Evolutionary conservation across 1,140 invertebrate genomes (phyloP), one percentile per base, ranked within the genome.

Genomic region (Procambarus virginalis): DNA sequence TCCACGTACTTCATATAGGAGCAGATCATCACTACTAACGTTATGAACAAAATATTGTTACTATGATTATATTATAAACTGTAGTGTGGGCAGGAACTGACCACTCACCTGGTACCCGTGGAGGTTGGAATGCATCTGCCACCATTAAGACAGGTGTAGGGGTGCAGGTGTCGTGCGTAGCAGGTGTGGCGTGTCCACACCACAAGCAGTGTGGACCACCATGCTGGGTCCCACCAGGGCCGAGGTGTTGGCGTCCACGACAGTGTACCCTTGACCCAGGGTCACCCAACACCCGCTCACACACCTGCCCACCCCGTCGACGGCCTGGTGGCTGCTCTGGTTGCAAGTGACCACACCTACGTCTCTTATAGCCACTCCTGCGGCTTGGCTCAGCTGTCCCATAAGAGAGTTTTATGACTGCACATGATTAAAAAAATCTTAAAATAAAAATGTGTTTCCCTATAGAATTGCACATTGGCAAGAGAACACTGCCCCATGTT

Each of bases 201-300:
- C 64, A 58, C 86, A 88, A 12, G 55, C 48, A 10, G 45, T 81
- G 46, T 17, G 58, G 48, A 88, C 78, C 64, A 34, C 64, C n/a
- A 88, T n/a, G 6, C 64, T 12, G n/a, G 86, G 86, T 0, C 86
- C 86, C 64, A 88, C 86, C 2, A 88, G 55, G 58, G 86, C 86
- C 48, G 86, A 88, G n/a, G 86, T 88, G 64, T 88, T 81, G n/a
- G 78, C 86, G n/a, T 88, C 86, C 76, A 88, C 86, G 6, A 88
- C 68, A 34, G 17, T 75, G 64, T 73, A 88, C 2, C 48, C 64
- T 20, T 58, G 49, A 10, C 46, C 58, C 60, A 73, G 45, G 22
- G 51, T 34, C 64, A 48, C 86, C 78, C 78, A 73, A 64, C 86
- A 88, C 8, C 86, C 86, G 2, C 73, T 14, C 5, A 58, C 12